phyloP scores from a whole-genome alignment of 1,140 invertebrate species.

The Stegodyphus dumicola region DNA sequence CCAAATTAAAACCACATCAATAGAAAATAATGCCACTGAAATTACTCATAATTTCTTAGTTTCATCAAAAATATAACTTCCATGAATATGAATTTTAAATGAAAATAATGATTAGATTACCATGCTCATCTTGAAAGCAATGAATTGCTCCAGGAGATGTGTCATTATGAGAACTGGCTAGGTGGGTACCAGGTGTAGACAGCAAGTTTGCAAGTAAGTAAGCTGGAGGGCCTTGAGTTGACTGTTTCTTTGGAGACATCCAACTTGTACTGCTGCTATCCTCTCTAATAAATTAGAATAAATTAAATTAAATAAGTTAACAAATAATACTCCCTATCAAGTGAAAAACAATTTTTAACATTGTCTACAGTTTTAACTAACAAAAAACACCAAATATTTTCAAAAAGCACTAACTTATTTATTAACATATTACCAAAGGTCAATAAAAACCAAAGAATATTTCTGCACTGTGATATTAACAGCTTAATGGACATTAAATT shows the following conservation, averaged over 20 bases:
- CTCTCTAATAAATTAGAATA: slow-evolving; percentile 36
- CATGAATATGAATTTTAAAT: too few species aligned
- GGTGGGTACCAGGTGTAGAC: slow-evolving; percentile 72
- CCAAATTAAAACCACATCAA: too few species aligned
- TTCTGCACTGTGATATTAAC: too few species aligned
- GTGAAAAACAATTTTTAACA: background rate
- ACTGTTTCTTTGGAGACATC: slow-evolving; percentile 56
- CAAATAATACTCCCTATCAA: background rate
- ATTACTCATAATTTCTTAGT: too few species aligned
- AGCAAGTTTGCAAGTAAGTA: slow-evolving; percentile 64
- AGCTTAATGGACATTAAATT: too few species aligned
- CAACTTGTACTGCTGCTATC: slow-evolving; percentile 58
- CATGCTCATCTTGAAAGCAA: slow-evolving; percentile 76
- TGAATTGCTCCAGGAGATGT: slow-evolving; percentile 88
- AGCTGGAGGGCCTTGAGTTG: slow-evolving; percentile 58
- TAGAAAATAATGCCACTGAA: too few species aligned
- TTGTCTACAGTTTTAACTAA: too few species aligned
- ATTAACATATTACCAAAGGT: too few species aligned
- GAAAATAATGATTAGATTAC: slow-evolving; percentile 57
- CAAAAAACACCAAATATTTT: too few species aligned
- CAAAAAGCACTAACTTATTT: too few species aligned
- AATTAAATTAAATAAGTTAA: background rate
- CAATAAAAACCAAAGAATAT: too few species aligned
- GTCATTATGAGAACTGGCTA: slow-evolving; percentile 87
- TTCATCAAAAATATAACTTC: too few species aligned